phyloP scores from a whole-genome alignment of 53 echinoderm and acorn worm species.

The Luidia sarsii region DNA sequence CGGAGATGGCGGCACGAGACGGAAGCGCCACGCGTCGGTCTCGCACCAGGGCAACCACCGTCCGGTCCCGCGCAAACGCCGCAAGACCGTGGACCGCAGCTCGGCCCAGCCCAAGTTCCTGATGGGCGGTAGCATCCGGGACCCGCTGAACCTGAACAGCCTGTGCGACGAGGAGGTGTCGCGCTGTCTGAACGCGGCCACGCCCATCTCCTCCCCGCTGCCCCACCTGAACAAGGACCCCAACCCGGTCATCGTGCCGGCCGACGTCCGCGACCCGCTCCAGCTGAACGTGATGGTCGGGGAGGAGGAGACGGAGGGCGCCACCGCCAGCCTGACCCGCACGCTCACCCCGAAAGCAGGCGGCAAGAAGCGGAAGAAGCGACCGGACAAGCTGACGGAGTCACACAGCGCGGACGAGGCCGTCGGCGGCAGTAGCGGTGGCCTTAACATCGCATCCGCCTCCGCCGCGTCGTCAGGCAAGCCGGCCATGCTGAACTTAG shows the following conservation, averaged over 20 bases:
- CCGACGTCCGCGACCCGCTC: conserved; percentile 83
- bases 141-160: conserved; percentile 95
- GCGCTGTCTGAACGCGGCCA: conserved; percentile 67
- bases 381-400: conserved; percentile 43
- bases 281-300: conserved; percentile 76
- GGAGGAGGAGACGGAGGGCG: conserved; percentile 50
- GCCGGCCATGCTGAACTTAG: conserved; percentile 29
- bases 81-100: conserved; percentile 74
- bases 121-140: conserved; percentile 81
- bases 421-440: neutral
- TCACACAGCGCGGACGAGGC: conserved; percentile 45
- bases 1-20: neutral
- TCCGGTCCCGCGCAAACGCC: conserved; percentile 55
- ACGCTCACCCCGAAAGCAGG: conserved; percentile 61
- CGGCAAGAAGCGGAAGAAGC: conserved; percentile 74
- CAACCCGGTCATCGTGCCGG: conserved; percentile 89
- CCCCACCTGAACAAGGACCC: conserved; percentile 89
- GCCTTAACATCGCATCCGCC: too few relatives aligned
- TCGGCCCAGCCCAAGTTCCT: conserved; percentile 74
- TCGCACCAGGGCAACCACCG: conserved; percentile 40
- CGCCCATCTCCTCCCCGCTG: conserved; percentile 84
- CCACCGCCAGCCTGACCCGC: conserved; percentile 59
- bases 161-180: conserved; percentile 79
- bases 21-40: conserved; percentile 21
- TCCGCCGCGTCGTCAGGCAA: too few relatives aligned